Conservation (phyloP, 2,113 vertebrate genomes). For the Ploceus nigricollis region DNA sequence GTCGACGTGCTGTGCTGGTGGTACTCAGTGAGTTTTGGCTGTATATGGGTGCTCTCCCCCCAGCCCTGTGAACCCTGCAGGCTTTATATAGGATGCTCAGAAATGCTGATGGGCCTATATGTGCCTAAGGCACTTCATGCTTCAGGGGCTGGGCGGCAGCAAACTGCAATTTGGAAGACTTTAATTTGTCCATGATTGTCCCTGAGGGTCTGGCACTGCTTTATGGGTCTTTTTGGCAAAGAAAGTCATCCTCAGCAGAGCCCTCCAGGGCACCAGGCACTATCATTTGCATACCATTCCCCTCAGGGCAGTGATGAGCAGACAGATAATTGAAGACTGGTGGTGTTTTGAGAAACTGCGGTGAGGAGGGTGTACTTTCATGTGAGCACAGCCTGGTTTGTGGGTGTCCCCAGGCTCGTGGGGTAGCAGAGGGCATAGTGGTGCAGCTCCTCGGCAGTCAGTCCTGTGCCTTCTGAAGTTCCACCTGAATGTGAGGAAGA, state of each 20-base stretch:
- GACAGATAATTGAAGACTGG: conserved; percentile 2
- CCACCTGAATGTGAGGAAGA: not conserved
- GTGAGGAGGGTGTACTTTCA: not conserved
- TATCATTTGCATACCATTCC: conserved; percentile 15
- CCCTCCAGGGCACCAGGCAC: not conserved
- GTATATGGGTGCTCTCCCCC: not conserved
- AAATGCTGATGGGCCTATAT: not conserved
- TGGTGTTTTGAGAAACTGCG: not conserved
- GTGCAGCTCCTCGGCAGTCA: not conserved
- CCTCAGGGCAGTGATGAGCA: not conserved
- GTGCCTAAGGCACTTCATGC: not conserved
- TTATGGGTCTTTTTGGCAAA: not conserved
- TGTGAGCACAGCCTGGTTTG: not conserved
- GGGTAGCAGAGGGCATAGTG: not conserved
- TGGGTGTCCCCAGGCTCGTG: not conserved
- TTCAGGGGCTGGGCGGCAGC: not conserved
- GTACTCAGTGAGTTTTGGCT: not conserved
- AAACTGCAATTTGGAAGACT: conserved; percentile 3
- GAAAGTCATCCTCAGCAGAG: not conserved
- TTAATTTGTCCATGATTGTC: not conserved
- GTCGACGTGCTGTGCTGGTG: not conserved
- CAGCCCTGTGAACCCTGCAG: not conserved
- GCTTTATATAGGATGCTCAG: not conserved
- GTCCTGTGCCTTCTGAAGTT: not conserved
- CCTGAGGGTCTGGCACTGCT: not conserved